These are phyloP conservation scores for Drosophila micromelanica DNA, from an alignment of 1,140 invertebrate species.

Conservation along the genomic window DNA sequence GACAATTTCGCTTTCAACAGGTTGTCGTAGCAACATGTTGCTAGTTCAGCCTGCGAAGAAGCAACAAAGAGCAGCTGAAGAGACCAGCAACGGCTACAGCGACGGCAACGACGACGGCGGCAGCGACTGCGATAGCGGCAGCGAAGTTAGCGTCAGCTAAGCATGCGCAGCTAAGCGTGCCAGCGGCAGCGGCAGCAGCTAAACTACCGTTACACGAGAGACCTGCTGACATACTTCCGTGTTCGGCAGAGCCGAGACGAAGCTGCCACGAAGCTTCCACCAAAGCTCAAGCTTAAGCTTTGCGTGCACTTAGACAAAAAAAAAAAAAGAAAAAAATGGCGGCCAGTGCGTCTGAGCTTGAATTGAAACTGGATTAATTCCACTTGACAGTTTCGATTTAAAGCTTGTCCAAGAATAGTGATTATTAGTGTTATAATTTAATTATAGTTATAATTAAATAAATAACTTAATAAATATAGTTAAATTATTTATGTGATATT, in stretches of 20 bases:
- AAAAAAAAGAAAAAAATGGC: constrained; percentile 27
- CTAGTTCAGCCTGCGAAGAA: constrained; percentile 60
- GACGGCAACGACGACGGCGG: constrained; percentile 6
- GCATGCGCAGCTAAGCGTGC: constrained; percentile 77
- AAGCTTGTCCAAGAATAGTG: no score
- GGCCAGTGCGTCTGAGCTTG: constrained; percentile 5
- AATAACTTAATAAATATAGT: no score
- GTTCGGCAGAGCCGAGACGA: constrained; percentile 67
- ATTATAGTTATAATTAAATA: no score
- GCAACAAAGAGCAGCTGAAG: constrained; percentile 41
- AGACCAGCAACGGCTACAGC: not conserved
- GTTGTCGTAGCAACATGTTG: constrained; percentile 79
- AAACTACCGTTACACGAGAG: constrained; percentile 84
- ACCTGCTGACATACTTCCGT: constrained; percentile 85
- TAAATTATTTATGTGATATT: no score
- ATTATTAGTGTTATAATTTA: no score
- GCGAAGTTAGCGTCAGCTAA: constrained; percentile 56
- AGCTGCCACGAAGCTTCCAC: constrained; percentile 22
- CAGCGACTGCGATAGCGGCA: constrained; percentile 10
- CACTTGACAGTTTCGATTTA: constrained; percentile 1
- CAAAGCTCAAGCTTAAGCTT: constrained; percentile 35
- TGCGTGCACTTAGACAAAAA: constrained; percentile 30
- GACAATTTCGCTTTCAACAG: constrained; percentile 84
- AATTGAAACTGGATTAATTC: constrained; percentile 8
- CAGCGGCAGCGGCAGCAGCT: constrained; percentile 44